These are phyloP conservation scores for Zaprionus ornatus DNA, from an alignment of 1,140 invertebrate species.

Conservation along the genomic window DNA sequence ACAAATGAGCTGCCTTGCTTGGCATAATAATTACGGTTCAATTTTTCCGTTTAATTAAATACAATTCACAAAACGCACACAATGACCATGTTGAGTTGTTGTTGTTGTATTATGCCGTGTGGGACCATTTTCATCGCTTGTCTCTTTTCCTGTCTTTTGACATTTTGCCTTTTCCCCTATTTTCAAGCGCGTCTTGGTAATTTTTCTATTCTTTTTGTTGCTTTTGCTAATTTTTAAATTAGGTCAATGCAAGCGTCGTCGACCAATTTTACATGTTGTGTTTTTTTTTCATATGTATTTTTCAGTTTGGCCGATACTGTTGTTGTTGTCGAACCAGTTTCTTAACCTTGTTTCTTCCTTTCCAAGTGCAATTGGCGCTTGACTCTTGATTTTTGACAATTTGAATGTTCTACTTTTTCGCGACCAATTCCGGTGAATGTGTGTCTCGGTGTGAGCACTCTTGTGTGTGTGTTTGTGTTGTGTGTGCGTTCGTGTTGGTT, in stretches of 20 bases:
- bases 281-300: slow-evolving; percentile 48
- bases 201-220: slow-evolving; percentile 27
- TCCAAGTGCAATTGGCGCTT: slow-evolving; percentile 73
- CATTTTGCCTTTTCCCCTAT: slow-evolving; percentile 36
- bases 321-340: slow-evolving; percentile 71
- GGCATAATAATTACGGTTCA: slow-evolving; percentile 39
- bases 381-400: slow-evolving; percentile 72
- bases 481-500: slow-evolving; percentile 31
- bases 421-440: slow-evolving; percentile 3
- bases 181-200: slow-evolving; percentile 24
- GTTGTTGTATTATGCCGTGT: slow-evolving; percentile 17
- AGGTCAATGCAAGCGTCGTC: slow-evolving; percentile 65
- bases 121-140: slow-evolving; percentile 18
- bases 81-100: slow-evolving; percentile 9
- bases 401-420: slow-evolving; percentile 65
- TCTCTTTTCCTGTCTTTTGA: slow-evolving; percentile 20
- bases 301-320: slow-evolving; percentile 37
- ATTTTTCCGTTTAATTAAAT: slow-evolving; percentile 43
- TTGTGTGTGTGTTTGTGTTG: background rate
- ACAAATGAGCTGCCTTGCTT: slow-evolving; percentile 8
- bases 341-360: slow-evolving; percentile 71
- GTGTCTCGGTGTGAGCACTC: background rate
- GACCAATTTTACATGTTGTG: slow-evolving; percentile 46
- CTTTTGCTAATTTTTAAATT: slow-evolving; percentile 62
- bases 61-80: slow-evolving; percentile 20